phyloP scores from a whole-genome alignment of 2,888 invertebrate species.

The Hypselothyrea guttata region DNA sequence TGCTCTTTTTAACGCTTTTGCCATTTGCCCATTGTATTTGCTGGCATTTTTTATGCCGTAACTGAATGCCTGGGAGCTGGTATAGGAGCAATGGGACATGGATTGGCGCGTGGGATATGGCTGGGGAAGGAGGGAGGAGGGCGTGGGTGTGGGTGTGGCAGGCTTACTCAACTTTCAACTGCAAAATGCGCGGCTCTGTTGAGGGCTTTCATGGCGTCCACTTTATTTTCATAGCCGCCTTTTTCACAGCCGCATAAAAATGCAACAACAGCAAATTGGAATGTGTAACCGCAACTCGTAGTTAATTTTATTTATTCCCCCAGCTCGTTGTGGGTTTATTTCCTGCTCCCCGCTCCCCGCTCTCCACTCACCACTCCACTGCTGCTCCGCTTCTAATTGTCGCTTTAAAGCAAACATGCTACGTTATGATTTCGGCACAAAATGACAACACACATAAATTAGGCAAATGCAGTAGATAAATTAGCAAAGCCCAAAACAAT shows the following conservation, averaged over 20 bases:
- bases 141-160: too few species aligned
- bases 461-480: slow-evolving; percentile 73
- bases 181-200: slow-evolving; percentile 28
- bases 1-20: slow-evolving; percentile 73
- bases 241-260: slow-evolving; percentile 76
- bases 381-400: slow-evolving; percentile 33
- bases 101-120: not conserved
- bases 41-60: slow-evolving; percentile 65
- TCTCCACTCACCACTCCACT: too few species aligned
- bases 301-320: slow-evolving; percentile 76
- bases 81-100: not conserved
- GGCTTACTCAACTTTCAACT: slow-evolving; percentile 37
- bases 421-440: slow-evolving; percentile 54
- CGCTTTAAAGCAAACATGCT: slow-evolving; percentile 39
- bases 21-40: slow-evolving; percentile 72
- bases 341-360: too few species aligned
- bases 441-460: slow-evolving; percentile 65
- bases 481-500: slow-evolving; percentile 66
- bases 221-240: slow-evolving; percentile 77
- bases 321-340: slow-evolving; percentile 20
- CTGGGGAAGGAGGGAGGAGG: not conserved
- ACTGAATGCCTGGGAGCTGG: slow-evolving; percentile 20
- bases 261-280: slow-evolving; percentile 78
- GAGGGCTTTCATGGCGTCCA: slow-evolving; percentile 59
- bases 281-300: slow-evolving; percentile 75